Evolutionary conservation across 2,797 vertebrate species (phyloP), one percentile per base, ranked within the genome.

Genomic region (Nannoperca obscura): DNA sequence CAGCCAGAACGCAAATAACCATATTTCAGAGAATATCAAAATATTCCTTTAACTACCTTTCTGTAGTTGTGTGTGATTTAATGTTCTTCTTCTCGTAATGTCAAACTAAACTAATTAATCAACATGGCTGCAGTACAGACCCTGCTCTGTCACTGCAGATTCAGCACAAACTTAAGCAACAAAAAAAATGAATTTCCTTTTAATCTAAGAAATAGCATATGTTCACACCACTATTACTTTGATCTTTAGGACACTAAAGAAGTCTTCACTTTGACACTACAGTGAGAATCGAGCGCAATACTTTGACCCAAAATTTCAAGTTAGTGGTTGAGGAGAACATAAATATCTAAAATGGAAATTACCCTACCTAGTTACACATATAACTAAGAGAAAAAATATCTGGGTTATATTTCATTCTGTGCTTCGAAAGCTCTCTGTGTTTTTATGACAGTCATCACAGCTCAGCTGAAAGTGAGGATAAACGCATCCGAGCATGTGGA

Each of bases 401-500:
- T 84, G 74, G 61, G n/a, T 87, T 75, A 7, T 68, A 71, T 85
- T 90, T 88, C 82, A 87, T 53, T 65, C 71, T 49, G 69, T 58
- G 5, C 77, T 66, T 58, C 22, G n/a, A 75, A 73, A 70, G 13
- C 34, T 63, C 44, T n/a, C 11, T 71, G 61, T 64, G 69, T 83
- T 81, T 82, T 84, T 72, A 46, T 78, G 57, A 66, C 58, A 57
- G 74, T 79, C 81, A 76, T 89, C 67, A 52, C 71, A 76, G 74
- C 77, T 82, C 75, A 76, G 74, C 74, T 73, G 36, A 87, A 83
- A 81, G 81, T 22, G 22, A 80, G 86, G 65, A 86, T 86, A 80
- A 88, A 84, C 80, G 86, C 63, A 70, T 85, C 58, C 7, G 74
- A 87, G 74, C 92, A 85, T 81, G 88, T 74, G 89, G 91, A 91